Percentiles rank a stretch among this genome's conserved stretches.
Evolutionary conservation across 2,113 vertebrate species (phyloP).

Genomic region (Athene noctua): DNA sequence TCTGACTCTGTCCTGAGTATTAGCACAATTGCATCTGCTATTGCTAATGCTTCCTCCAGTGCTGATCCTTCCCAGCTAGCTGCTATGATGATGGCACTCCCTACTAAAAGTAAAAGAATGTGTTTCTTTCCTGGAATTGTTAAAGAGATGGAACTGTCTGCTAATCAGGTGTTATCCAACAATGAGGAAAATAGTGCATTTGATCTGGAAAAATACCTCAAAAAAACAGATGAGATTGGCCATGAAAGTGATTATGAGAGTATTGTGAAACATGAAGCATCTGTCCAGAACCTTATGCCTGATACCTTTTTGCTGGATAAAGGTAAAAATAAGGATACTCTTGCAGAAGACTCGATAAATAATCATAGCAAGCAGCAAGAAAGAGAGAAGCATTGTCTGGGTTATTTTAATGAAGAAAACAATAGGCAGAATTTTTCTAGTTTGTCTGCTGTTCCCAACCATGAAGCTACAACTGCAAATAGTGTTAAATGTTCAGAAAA

Average conservation of each 20-base stretch:
- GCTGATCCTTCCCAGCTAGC: slow-evolving; percentile 89
- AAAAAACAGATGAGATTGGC: slow-evolving; percentile 72
- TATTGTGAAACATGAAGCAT: neutral
- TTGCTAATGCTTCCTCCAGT: slow-evolving; percentile 88
- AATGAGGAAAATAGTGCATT: slow-evolving; percentile 70
- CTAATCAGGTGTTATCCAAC: slow-evolving; percentile 23
- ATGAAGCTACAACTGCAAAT: neutral
- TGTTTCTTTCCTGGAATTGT: neutral
- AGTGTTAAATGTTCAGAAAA: neutral
- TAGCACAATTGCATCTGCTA: slow-evolving; percentile 91
- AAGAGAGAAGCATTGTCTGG: neutral
- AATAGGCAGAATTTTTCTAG: neutral
- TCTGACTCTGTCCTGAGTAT: slow-evolving; percentile 83
- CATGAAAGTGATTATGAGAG: slow-evolving; percentile 62
- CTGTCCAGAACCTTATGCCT: slow-evolving; percentile 5
- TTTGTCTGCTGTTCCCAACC: neutral
- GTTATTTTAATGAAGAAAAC: neutral
- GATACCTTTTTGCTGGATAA: slow-evolving; percentile 25
- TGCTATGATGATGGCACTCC: slow-evolving; percentile 89
- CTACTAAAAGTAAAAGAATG: slow-evolving; percentile 75
- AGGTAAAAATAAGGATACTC: neutral
- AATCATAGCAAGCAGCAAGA: neutral
- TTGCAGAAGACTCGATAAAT: neutral
- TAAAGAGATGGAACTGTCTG: neutral
- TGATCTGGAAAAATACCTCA: slow-evolving; percentile 92